Evolutionary conservation across 2,888 invertebrate genomes (phyloP), one percentile per base, ranked within the genome.

Genomic region (Thalpophila matura): DNA sequence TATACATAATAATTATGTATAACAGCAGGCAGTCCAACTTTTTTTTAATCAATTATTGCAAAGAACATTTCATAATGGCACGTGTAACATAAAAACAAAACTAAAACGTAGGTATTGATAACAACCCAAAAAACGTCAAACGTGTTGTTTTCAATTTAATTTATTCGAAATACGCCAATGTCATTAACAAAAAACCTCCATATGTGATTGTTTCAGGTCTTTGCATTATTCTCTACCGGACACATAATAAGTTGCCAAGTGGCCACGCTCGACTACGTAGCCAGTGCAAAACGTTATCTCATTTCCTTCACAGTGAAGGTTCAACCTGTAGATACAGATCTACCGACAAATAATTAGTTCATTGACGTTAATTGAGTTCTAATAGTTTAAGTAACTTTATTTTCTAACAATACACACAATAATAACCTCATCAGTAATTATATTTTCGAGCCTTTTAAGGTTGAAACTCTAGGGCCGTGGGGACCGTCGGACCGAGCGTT

Each of bases 261-360:
- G 18, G 51, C 37, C 42, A 54, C 59, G 64, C 69, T 75, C 69
- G 54, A 75, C 55, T 63, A 69, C 46, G 45, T 37, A 61, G 45
- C 46, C 49, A 61, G 67, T 62, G 71, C 68, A 53, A 63, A 79
- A 56, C 53, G 35, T 53, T 65, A 72, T 71, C 79, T 64, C 49
- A 59, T 45, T 80, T 80, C 80, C 81, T 77, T 55, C 35, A 22
- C 6, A 27, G 26, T 33, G 75, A 80, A 79, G 81, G 81, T 57
- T 71, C 46, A 31, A 55, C 50, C 24, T 31, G 22, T 14, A 38
- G 78, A 80, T 78, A 74, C 46, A 35, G 38, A 78, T 78, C 78
- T 67, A 72, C 72, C 38, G 71, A 62, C 68, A 62, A 63, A 68
- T 78, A 72, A 71, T 72, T 72, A 74, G 68, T 61, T 53, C 58